Evolutionary conservation across 2,888 invertebrate genomes (phyloP).

Genomic region (Agrilus mali): DNA sequence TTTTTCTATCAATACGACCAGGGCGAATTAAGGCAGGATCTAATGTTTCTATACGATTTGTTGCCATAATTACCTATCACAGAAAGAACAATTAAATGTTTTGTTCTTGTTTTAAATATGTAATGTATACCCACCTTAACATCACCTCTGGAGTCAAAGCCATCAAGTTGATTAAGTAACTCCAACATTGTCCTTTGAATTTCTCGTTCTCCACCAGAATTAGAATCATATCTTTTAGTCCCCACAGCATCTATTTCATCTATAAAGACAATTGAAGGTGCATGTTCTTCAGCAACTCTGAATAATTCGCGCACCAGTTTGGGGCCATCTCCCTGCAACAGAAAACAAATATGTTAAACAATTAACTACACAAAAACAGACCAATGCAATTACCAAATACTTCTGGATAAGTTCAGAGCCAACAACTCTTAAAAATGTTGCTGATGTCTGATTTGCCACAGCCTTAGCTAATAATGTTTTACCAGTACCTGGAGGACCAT

Average conservation of each 20-base stretch:
- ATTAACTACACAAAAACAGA: background rate
- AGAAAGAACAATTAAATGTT: conserved; percentile 3
- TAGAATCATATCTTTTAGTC: conserved; percentile 97
- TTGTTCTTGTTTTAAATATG: background rate
- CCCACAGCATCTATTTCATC: conserved; percentile 99
- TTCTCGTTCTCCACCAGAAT: conserved; percentile 98
- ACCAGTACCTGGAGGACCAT: conserved; percentile 96
- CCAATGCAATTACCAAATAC: conserved; percentile 58
- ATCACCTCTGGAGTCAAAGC: conserved; percentile 93
- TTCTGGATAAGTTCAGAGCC: conserved; percentile 99
- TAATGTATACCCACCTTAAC: conserved; percentile 57
- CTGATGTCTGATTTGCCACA: conserved; percentile 98
- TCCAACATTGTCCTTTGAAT: conserved; percentile 99
- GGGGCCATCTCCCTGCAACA: conserved; percentile 82
- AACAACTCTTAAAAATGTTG: conserved; percentile 95
- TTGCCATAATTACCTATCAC: conserved; percentile 84
- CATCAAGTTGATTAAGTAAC: conserved; percentile 94
- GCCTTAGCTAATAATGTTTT: conserved; percentile 97
- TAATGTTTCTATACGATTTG: conserved; percentile 94
- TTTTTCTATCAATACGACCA: conserved; percentile 97
- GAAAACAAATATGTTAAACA: background rate
- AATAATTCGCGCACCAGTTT: conserved; percentile 96
- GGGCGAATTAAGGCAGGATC: conserved; percentile 98
- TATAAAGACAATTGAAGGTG: conserved; percentile 98
- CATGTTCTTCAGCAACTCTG: conserved; percentile 98